Base-by-base conservation (phyloP, 1,140 invertebrate genomes). In the Aporrectodea caliginosa region DNA sequence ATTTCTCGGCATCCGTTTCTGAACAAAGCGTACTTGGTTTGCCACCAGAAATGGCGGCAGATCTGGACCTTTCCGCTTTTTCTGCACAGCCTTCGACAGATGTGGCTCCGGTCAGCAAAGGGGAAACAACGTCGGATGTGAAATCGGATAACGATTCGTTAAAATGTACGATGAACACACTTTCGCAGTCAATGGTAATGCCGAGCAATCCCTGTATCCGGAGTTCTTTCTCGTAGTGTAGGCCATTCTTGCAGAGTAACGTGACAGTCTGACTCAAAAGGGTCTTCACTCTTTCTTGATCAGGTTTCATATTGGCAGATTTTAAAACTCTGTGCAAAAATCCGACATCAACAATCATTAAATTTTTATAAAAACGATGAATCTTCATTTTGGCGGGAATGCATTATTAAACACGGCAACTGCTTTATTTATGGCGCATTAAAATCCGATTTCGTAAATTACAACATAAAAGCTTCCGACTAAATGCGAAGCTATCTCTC, bases 221-320 rank as follows among this genome's bases (percentile, higher is more conserved):
- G 14, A 72, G n/a, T 31, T 27, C 31, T 31, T 72, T 72, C n/a
- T 72, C 70, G 27, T 14, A 72, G 27, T 31, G n/a, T n/a, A 72
- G 70, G 2, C 70, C 70, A 72, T 72, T 72, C 31, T 72, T 72
- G 27, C 70, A 72, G 2, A 72, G 27, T n/a, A 72, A 27, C n/a
- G 27, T 72, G 6, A 72, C 31, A 31, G 70, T 72, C n/a, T 72
- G n/a, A 29, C n/a, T 72, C 2, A 72, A 27, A 29, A 72, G 70
- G 2, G n/a, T 27, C 27, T 27, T 72, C n/a, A 72, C 70, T 29
- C 70, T 27, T n/a, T 72, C 70, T 27, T 72, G 70, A 27, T 72
- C 70, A 12, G 70, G 70, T 31, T 72, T 72, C 35, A 69, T 72
- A 2, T 14, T 2, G n/a, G n/a, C n/a, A n/a, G n/a, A n/a, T 58